Evolutionary conservation across 2,888 invertebrate genomes (phyloP).

Genomic region (Arge pagana): DNA sequence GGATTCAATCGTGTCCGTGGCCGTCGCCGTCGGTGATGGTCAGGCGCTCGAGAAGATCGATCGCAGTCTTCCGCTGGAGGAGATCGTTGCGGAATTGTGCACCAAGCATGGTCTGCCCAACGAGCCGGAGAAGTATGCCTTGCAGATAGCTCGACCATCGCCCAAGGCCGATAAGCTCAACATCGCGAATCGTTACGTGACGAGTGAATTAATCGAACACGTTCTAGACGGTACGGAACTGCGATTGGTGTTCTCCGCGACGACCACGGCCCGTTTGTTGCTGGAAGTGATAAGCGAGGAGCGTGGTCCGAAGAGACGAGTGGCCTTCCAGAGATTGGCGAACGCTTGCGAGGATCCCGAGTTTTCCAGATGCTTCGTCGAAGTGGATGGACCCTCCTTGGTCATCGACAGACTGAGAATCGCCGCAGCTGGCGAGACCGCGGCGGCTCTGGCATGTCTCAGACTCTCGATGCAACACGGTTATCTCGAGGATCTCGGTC

Average conservation of each 20-base stretch:
- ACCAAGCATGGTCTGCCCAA: conserved; percentile 3
- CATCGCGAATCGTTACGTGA: conserved; percentile 22
- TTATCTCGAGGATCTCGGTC: conserved; percentile 11
- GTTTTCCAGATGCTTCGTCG: conserved; percentile 20
- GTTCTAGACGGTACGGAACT: conserved; percentile 22
- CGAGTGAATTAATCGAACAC: conserved; percentile 14
- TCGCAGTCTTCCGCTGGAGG: conserved; percentile 16
- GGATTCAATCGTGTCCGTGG: conserved; percentile 22
- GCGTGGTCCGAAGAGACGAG: conserved; percentile 9
- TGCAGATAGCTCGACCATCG: conserved; percentile 21
- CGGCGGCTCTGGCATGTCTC: conserved; percentile 19
- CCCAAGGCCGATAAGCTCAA: conserved; percentile 15
- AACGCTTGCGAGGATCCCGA: conserved; percentile 22
- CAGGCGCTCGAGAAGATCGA: conserved; percentile 21
- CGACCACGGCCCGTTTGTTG: conserved; percentile 12
- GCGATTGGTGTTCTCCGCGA: conserved; percentile 20
- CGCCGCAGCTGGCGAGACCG: conserved; percentile 5
- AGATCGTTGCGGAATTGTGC: conserved; percentile 18
- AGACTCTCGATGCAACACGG: conserved; percentile 24
- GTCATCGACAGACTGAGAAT: conserved; percentile 10
- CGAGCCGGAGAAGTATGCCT: conserved; percentile 15
- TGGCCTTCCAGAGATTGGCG: conserved; percentile 15
- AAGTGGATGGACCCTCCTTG: conserved; percentile 10
- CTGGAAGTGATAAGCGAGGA: conserved; percentile 17
- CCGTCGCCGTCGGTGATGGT: conserved; percentile 18